phyloP scores from a whole-genome alignment of 2,888 invertebrate genomes.

The Dorcus hopei region DNA sequence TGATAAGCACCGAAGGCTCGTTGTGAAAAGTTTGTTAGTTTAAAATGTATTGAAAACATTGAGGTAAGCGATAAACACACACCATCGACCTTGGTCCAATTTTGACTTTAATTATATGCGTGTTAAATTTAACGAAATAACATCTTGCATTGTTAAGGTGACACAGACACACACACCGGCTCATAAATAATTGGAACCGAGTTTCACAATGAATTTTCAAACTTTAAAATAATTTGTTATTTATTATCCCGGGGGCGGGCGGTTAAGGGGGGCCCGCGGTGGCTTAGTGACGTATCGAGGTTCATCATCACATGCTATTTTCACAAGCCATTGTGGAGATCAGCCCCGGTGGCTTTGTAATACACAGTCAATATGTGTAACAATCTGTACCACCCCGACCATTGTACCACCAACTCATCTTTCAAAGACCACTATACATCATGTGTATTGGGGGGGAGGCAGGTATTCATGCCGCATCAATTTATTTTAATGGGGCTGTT shows the following conservation, averaged over 20 bases:
- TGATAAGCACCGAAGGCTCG: no score
- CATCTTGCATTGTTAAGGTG: no score
- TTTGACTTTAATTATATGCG: no score
- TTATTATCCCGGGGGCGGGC: neutral
- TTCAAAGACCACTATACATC: constrained; percentile 14
- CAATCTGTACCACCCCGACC: constrained; percentile 30
- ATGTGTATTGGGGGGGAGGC: neutral
- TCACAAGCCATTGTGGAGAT: constrained; percentile 16
- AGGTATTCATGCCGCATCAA: constrained; percentile 12
- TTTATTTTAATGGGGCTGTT: constrained; percentile 12
- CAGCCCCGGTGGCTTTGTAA: constrained; percentile 4
- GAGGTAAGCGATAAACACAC: no score
- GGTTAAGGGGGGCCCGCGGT: neutral
- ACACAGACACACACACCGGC: no score
- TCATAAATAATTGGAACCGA: no score
- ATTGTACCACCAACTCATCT: constrained; percentile 23
- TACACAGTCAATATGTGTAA: constrained; percentile 24
- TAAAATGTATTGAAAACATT: no score
- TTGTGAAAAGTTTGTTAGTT: no score
- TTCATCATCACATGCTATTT: constrained; percentile 17
- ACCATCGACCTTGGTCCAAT: no score
- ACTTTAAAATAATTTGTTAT: no score
- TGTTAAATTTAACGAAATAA: no score
- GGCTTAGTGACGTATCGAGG: constrained; percentile 11
- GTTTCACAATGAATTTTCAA: no score